A percentile compares a stretch with the other conserved stretches of the same genome.
phyloP scores from a whole-genome alignment of 1,140 invertebrate genomes.

The Trigoniulus corallinus region DNA sequence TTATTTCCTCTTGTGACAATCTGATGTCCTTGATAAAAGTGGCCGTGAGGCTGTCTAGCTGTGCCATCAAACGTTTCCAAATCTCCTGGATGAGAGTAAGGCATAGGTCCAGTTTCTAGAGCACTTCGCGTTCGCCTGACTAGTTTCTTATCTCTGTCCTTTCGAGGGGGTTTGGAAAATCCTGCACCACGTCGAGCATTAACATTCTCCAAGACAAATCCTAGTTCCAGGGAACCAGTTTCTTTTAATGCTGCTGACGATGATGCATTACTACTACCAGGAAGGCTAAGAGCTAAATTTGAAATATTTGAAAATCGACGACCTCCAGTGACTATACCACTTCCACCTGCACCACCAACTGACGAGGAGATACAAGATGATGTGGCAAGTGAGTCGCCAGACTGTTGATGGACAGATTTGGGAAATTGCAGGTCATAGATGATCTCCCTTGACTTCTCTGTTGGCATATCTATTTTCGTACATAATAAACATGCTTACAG shows the following conservation, averaged over 20 bases:
- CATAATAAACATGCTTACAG: too few species aligned
- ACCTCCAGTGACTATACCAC: slow-evolving; percentile 4
- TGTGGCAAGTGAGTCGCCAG: slow-evolving; percentile 2
- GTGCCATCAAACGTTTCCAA: neutral
- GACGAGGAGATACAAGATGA: slow-evolving; percentile 4
- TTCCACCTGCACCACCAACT: too few species aligned
- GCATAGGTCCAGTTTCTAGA: slow-evolving; percentile 17
- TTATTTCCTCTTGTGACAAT: neutral
- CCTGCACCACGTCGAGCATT: slow-evolving; percentile 11
- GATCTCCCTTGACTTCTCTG: too few species aligned
- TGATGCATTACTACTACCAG: slow-evolving; percentile 7
- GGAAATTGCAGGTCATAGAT: too few species aligned
- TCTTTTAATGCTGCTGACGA: slow-evolving; percentile 16
- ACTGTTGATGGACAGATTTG: slow-evolving; percentile 1
- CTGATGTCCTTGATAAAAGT: neutral
- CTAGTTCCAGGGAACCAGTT: slow-evolving; percentile 18
- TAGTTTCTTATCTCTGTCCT: slow-evolving; percentile 9
- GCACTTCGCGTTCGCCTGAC: slow-evolving; percentile 23
- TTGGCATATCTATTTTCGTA: too few species aligned
- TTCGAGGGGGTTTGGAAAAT: slow-evolving; percentile 9
- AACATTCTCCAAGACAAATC: slow-evolving; percentile 17
- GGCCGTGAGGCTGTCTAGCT: too few species aligned
- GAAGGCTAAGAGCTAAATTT: slow-evolving; percentile 14
- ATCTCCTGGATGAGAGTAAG: slow-evolving; percentile 4
- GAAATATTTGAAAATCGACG: slow-evolving; percentile 16